Evolutionary conservation across 2,797 vertebrate genomes (phyloP).

Genomic region (Cichlasoma orientale): DNA sequence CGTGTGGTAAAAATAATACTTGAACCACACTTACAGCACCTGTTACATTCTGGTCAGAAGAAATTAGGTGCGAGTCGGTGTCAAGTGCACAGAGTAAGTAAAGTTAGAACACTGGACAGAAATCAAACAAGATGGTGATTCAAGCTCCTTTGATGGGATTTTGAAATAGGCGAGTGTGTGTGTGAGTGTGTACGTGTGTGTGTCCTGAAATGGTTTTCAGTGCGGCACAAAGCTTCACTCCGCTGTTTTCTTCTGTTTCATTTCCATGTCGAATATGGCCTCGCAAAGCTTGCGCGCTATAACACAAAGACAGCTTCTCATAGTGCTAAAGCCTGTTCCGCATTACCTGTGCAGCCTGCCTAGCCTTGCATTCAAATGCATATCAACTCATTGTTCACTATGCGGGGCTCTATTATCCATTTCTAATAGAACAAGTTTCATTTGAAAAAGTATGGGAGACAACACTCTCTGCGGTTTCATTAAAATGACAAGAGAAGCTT

Average conservation of each 20-base stretch:
- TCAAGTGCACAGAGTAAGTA: conserved; percentile 7
- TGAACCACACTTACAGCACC: neutral
- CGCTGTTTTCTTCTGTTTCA: conserved; percentile 52
- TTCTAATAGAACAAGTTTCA: conserved; percentile 73
- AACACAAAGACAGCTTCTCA: conserved; percentile 55
- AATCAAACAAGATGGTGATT: conserved; percentile 27
- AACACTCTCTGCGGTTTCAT: conserved; percentile 60
- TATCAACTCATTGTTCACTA: conserved; percentile 71
- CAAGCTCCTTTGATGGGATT: conserved; percentile 3
- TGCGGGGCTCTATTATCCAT: conserved; percentile 44
- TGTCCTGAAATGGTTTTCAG: conserved; percentile 36
- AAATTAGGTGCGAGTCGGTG: conserved; percentile 5
- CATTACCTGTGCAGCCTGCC: conserved; percentile 54
- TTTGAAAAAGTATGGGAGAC: conserved; percentile 50
- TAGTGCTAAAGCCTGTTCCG: conserved; percentile 39
- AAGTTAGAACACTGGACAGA: conserved; percentile 20
- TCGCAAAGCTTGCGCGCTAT: conserved; percentile 54
- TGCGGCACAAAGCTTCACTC: conserved; percentile 49
- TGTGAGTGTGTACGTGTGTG: neutral
- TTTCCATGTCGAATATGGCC: conserved; percentile 62
- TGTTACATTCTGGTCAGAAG: neutral
- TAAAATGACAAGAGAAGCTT: conserved; percentile 65
- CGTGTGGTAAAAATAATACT: neutral
- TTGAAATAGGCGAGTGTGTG: neutral
- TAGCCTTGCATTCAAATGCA: conserved; percentile 72